These are phyloP conservation scores for Drosophila bipectinata DNA, from an alignment of 1,140 invertebrate genomes.

Conservation along the genomic window DNA sequence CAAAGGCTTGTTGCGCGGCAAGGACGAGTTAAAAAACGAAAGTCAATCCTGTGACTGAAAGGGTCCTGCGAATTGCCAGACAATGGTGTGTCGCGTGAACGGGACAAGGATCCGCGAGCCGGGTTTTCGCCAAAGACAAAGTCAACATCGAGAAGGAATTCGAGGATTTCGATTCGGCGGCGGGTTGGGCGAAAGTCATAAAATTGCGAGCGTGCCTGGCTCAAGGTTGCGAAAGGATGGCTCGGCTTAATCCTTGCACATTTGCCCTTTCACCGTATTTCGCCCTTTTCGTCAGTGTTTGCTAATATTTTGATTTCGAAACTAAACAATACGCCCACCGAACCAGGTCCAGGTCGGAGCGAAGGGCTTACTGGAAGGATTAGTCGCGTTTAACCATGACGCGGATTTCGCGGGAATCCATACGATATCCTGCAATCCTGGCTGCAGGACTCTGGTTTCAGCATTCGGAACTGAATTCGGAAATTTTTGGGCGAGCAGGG, in stretches of 20 bases:
- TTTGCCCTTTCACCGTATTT: slow-evolving; percentile 43
- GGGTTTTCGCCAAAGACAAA: slow-evolving; percentile 17
- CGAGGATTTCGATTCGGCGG: neutral
- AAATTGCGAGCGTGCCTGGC: slow-evolving; percentile 59
- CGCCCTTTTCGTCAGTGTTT: slow-evolving; percentile 52
- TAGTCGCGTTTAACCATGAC: slow-evolving; percentile 78
- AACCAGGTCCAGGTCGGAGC: slow-evolving; percentile 36
- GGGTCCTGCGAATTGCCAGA: slow-evolving; percentile 7
- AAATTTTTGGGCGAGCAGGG: slow-evolving; percentile 13
- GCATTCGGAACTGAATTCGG: slow-evolving; percentile 1
- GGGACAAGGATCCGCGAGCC: slow-evolving; percentile 39
- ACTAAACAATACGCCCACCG: slow-evolving; percentile 75
- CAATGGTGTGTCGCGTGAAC: slow-evolving; percentile 51
- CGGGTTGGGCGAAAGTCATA: slow-evolving; percentile 40
- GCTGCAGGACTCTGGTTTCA: neutral
- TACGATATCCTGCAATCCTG: neutral
- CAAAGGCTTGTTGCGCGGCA: slow-evolving; percentile 25
- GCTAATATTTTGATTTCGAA: slow-evolving; percentile 82
- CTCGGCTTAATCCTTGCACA: slow-evolving; percentile 60
- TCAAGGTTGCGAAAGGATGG: slow-evolving; percentile 73
- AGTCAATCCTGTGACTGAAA: slow-evolving; percentile 49
- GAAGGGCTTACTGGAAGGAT: slow-evolving; percentile 73
- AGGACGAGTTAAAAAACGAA: slow-evolving; percentile 65
- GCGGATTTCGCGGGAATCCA: slow-evolving; percentile 54
- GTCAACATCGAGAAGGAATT: slow-evolving; percentile 10